Percentiles rank a stretch among this genome's conserved stretches.
phyloP scores from a whole-genome alignment of 1,140 invertebrate genomes.

The Solen grandis region DNA sequence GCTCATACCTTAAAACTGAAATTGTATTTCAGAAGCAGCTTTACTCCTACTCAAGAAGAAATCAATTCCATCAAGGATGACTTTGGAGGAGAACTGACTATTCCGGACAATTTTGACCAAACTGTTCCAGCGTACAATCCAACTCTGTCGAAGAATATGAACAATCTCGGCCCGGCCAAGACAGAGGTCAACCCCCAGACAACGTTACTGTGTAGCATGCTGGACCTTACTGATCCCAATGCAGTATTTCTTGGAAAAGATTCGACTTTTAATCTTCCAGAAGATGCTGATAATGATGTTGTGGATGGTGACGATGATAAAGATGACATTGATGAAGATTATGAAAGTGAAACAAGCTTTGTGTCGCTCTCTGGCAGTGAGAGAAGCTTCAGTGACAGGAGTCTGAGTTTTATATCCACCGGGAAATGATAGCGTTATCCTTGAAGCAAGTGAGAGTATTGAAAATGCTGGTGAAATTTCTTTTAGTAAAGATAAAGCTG shows the following conservation, averaged over 20 bases:
- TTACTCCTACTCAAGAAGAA: conserved; percentile 89
- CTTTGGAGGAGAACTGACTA: conserved; percentile 85
- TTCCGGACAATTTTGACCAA: conserved; percentile 89
- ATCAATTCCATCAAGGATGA: conserved; percentile 85
- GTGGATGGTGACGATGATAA: conserved; percentile 58
- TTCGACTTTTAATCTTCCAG: conserved; percentile 43
- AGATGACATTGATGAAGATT: conserved; percentile 58
- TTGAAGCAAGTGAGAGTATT: conserved; percentile 67
- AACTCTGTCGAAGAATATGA: conserved; percentile 65
- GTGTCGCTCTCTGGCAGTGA: conserved; percentile 53
- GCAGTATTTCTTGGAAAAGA: conserved; percentile 74
- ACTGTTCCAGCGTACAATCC: conserved; percentile 87
- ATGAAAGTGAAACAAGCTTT: conserved; percentile 61
- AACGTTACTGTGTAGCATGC: conserved; percentile 88
- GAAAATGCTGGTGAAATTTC: conserved; percentile 70
- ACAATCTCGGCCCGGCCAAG: conserved; percentile 57
- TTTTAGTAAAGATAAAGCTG: conserved; percentile 64
- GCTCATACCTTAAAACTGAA: no score
- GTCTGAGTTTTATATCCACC: conserved; percentile 57
- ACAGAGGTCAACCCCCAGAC: conserved; percentile 89
- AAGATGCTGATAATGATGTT: conserved; percentile 31
- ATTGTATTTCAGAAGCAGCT: conserved; percentile 85
- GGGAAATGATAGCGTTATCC: conserved; percentile 53
- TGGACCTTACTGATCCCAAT: conserved; percentile 90
- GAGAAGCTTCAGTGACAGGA: conserved; percentile 57